phyloP scores from a whole-genome alignment of 2,113 vertebrate species.

The Canis aureus region DNA sequence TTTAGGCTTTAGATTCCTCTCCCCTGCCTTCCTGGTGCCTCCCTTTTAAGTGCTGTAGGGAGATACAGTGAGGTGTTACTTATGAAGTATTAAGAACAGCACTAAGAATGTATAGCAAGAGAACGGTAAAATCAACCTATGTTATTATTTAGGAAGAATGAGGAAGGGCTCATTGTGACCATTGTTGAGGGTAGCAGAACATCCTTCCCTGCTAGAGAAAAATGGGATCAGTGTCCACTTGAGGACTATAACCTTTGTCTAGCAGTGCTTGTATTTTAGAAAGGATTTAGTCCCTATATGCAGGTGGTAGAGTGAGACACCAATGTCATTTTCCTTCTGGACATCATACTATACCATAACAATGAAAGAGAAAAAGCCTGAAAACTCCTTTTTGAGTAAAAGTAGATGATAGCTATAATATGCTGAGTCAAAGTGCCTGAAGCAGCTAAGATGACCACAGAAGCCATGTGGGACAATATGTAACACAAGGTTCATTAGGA shows the following conservation, averaged over 20 bases:
- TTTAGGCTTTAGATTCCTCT: not conserved
- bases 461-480: not conserved
- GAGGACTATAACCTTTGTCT: not conserved
- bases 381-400: not conserved
- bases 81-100: not conserved
- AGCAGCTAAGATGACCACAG: not conserved
- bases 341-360: not conserved
- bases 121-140: not conserved
- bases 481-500: not conserved
- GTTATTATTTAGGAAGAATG: not conserved
- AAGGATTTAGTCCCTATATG: not conserved
- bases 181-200: not conserved
- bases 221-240: not conserved
- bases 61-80: not conserved
- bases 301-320: not conserved
- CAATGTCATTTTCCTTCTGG: slow-evolving; percentile 23
- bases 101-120: not conserved
- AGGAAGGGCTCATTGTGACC: not conserved
- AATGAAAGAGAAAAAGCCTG: not conserved
- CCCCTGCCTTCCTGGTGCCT: not conserved
- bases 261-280: not conserved
- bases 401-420: not conserved
- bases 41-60: no score
- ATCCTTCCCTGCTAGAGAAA: not conserved
- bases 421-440: not conserved